phyloP scores from a whole-genome alignment of 2,888 invertebrate species.

The Leptinotarsa haldemani region DNA sequence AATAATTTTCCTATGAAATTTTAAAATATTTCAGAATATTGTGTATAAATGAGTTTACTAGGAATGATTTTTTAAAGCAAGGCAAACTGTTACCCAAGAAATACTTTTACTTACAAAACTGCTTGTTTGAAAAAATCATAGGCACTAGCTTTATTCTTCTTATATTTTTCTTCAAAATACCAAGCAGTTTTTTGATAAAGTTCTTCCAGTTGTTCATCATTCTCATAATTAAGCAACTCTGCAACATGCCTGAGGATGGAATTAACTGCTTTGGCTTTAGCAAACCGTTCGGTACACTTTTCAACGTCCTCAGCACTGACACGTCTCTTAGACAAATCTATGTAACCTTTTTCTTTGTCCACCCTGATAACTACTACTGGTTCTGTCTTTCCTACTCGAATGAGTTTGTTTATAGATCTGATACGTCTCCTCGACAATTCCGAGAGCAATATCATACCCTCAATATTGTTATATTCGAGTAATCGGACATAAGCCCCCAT shows the following conservation, averaged over 20 bases:
- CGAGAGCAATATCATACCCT: constrained; percentile 98
- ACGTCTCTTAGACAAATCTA: constrained; percentile 98
- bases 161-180: constrained; percentile 97
- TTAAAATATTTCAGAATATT: neutral
- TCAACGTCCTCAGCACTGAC: constrained; percentile 98
- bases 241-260: constrained; percentile 98
- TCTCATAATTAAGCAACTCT: constrained; percentile 90
- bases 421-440: constrained; percentile 98
- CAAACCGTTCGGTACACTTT: constrained; percentile 98
- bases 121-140: constrained; percentile 99
- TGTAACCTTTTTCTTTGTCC: constrained; percentile 99
- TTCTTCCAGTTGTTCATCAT: constrained; percentile 93
- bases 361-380: constrained; percentile 99
- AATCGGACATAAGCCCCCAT: constrained; percentile 99
- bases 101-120: constrained; percentile 68
- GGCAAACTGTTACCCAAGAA: too few species aligned
- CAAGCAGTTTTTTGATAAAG: constrained; percentile 97
- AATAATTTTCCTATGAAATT: neutral
- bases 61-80: too few species aligned
- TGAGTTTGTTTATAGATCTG: constrained; percentile 98
- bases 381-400: constrained; percentile 97
- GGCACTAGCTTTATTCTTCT: constrained; percentile 92
- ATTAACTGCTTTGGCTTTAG: constrained; percentile 98
- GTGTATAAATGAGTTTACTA: too few species aligned
- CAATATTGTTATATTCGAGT: constrained; percentile 98